Evolutionary conservation across 2,888 invertebrate genomes (phyloP), one percentile per base, ranked within the genome.

Genomic region (Chrysotoxum bicinctum): DNA sequence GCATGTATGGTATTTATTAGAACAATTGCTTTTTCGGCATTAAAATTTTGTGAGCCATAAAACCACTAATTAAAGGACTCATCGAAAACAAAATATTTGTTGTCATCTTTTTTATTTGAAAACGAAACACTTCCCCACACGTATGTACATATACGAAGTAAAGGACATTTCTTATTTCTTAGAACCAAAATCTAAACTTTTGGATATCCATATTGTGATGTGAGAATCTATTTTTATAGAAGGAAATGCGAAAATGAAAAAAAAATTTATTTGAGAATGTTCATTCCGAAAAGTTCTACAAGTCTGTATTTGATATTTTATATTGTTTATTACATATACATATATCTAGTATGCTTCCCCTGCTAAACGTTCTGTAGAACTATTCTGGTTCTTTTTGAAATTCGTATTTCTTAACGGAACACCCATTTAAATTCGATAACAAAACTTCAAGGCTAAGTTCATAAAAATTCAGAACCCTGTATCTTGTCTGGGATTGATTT

Each of bases 381-480:
- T 58, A 58, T 56, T 56, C 21, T 26, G 37, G 35, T 70, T 81
- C 60, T 62, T 58, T 84, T 48, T 79, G 52, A 37, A 70, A 75
- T 84, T 79, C 69, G 64, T 32, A 74, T 58, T 50, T 75, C 66
- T 58, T 73, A 62, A 69, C 56, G 72, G 66, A 73, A 73, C 82
- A 68, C 74, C 68, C 84, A 84, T 75, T 72, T 68, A 70, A 84
- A 66, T 80, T 75, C 80, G 80, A 80, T 80, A 84, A 76, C 70
- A 80, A 84, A 66, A 75, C 80, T 75, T 72, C 84, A 84, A 84
- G 84, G 84, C 80, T 84, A 80, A 84, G 84, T 80, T 80, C 80
- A 80, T 80, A 75, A 80, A 83, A 77, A 72, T 66, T 70, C 23
- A 66, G 16, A 48, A 66, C 14, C 9, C 66, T 48, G n/a, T 26